A percentile compares a stretch with the other conserved stretches of the same genome.
Evolutionary conservation across 1,140 invertebrate species (phyloP).

Genomic region (Daktulosphaira vitifoliae): DNA sequence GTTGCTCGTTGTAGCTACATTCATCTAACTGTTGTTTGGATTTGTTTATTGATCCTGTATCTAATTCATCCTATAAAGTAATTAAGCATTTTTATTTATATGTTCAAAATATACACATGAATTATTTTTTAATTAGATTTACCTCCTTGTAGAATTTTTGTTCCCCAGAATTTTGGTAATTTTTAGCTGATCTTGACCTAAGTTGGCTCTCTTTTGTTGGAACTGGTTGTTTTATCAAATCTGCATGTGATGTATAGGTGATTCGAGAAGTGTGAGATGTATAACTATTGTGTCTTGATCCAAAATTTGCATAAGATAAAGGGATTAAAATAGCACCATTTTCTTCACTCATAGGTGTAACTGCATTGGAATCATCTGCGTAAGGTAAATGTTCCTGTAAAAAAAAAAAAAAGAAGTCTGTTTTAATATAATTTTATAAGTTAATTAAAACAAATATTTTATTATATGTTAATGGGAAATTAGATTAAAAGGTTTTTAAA

Average conservation of each 20-base stretch:
- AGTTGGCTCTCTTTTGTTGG: constrained; percentile 81
- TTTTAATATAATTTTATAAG: no score
- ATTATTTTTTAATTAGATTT: no score
- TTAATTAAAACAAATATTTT: no score
- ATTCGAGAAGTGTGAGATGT: constrained; percentile 85
- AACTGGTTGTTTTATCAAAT: constrained; percentile 61
- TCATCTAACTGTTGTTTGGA: constrained; percentile 23
- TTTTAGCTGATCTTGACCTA: constrained; percentile 60
- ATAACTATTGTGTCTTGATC: constrained; percentile 69
- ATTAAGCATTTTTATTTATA: neutral
- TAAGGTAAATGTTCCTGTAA: constrained; percentile 90
- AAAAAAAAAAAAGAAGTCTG: constrained; percentile 33
- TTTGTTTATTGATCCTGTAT: constrained; percentile 10
- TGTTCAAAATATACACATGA: no score
- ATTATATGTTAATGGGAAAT: no score
- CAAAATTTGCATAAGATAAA: constrained; percentile 72
- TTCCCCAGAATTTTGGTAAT: constrained; percentile 32
- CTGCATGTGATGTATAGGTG: constrained; percentile 87
- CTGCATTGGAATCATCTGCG: constrained; percentile 93
- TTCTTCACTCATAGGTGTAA: constrained; percentile 96
- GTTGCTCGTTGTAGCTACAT: constrained; percentile 45
- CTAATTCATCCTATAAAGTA: constrained; percentile 18
- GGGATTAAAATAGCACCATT: constrained; percentile 89
- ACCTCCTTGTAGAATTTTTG: constrained; percentile 16
- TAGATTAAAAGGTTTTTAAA: no score